These are phyloP conservation scores for Plebejus melissa DNA, from an alignment of 2,888 invertebrate genomes.

Conservation along the genomic window DNA sequence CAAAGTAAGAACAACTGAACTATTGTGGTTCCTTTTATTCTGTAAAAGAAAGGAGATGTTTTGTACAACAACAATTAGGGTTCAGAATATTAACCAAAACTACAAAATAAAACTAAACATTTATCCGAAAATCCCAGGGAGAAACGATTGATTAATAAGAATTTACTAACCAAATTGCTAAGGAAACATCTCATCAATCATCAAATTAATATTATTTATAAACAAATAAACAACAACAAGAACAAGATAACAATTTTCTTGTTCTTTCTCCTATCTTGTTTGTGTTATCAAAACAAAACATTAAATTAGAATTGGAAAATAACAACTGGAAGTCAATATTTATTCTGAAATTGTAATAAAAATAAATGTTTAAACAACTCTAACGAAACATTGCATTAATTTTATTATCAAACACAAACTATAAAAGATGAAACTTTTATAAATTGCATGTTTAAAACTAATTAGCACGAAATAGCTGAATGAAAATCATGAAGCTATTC, in stretches of 20 bases:
- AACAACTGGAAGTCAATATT: too few species aligned
- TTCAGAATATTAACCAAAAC: too few species aligned
- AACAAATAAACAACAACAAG: not conserved
- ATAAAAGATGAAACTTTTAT: not conserved
- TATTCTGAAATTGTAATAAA: too few species aligned
- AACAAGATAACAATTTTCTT: not conserved
- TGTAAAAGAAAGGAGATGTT: too few species aligned
- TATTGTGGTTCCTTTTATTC: too few species aligned
- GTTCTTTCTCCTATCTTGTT: too few species aligned
- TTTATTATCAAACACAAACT: not conserved
- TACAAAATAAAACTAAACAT: too few species aligned
- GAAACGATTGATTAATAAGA: not conserved
- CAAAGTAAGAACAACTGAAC: too few species aligned
- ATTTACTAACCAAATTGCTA: not conserved
- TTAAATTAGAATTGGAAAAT: too few species aligned
- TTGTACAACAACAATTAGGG: too few species aligned
- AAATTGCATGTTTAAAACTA: conserved; percentile 2
- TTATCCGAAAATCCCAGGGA: not conserved
- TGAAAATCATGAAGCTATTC: not conserved
- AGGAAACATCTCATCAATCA: not conserved
- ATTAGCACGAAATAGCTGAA: not conserved
- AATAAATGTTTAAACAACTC: too few species aligned
- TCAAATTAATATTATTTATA: not conserved
- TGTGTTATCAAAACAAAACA: too few species aligned
- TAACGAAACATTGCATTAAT: not conserved